Evolutionary conservation across 2,113 vertebrate genomes (phyloP), one percentile per base, ranked within the genome.

Genomic region (Ictalurus punctatus): DNA sequence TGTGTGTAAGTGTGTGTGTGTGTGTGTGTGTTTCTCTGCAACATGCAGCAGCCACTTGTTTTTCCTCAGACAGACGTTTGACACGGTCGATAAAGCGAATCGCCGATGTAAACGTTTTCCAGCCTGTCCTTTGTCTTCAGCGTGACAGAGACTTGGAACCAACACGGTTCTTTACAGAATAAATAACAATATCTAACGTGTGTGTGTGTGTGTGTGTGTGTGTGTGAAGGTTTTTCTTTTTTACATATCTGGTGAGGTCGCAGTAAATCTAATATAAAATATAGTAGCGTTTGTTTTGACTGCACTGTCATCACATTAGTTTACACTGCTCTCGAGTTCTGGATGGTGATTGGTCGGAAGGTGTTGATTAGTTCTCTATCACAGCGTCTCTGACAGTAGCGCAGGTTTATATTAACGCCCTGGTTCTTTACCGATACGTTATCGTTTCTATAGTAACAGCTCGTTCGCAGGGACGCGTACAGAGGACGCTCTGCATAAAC

Each of bases 71-170:
- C 88, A 67, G 61, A 67, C 4, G 58, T 73, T 59, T 65, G 87
- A 83, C 87, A 69, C 78, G 92, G 93, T 95, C 95, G 94, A 95
- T 95, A 95, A 94, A 95, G 94, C 94, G 93, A 93, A 94, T 94
- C 93, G 93, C 93, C 91, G 95, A 93, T 94, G 95, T 95, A 94
- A 95, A 94, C 94, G 95, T 94, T 94, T 94, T 93, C 94, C 92
- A 90, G 88, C 90, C 93, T 90, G 89, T 92, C 90, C 91, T 95
- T 94, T 93, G 93, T 94, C 94, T 94, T 92, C 86, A 87, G 27
- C n/a, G 44, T 79, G 52, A 76, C 56, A 79, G 76, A 54, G 10
- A 67, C 56, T n/a, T 27, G 27, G 52, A 79, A 73, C 23, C 44
- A 73, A 56, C 59, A 21, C 85, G 1, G 23, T 37, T 78, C 85